A percentile compares a stretch with the other conserved stretches of the same genome.
These are phyloP conservation scores for Tachina lurida DNA, from an alignment of 2,888 invertebrate genomes.

Conservation along the genomic window DNA sequence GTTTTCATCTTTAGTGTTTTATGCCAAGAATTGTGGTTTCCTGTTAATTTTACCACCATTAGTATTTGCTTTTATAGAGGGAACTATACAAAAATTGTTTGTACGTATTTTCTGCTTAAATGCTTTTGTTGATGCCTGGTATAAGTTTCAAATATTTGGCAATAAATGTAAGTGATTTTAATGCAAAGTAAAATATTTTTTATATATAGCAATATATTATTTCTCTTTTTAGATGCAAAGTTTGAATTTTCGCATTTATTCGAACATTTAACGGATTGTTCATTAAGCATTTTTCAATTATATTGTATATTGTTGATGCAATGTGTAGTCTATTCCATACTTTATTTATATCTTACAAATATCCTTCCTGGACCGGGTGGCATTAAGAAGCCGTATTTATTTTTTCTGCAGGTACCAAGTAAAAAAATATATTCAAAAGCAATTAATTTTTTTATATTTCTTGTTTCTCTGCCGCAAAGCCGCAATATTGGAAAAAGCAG, in stretches of 20 bases:
- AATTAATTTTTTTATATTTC: not conserved
- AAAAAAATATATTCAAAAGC: conserved; percentile 59
- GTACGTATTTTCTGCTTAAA: conserved; percentile 77
- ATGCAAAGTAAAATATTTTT: conserved; percentile 1
- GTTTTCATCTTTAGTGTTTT: conserved; percentile 76
- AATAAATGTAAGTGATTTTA: conserved; percentile 79
- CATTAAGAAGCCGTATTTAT: conserved; percentile 86
- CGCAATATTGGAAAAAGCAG: conserved; percentile 77
- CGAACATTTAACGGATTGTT: conserved; percentile 76
- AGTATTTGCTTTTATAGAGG: conserved; percentile 77
- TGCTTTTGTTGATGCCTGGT: conserved; percentile 79
- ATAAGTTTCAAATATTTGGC: conserved; percentile 79
- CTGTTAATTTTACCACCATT: conserved; percentile 79
- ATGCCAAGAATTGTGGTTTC: conserved; percentile 81
- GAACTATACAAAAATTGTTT: conserved; percentile 74
- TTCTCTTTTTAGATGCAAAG: conserved; percentile 75
- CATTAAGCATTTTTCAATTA: conserved; percentile 75
- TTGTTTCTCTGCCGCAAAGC: conserved; percentile 9
- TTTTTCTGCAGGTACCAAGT: conserved; percentile 84
- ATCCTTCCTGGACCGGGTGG: conserved; percentile 87
- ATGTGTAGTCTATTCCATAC: conserved; percentile 76
- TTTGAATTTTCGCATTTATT: conserved; percentile 76
- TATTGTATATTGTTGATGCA: conserved; percentile 77
- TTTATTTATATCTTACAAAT: conserved; percentile 80
- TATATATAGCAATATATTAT: not conserved